Evolutionary conservation across 2,113 vertebrate species (phyloP).

Genomic region (Pelecanoides urinatrix): DNA sequence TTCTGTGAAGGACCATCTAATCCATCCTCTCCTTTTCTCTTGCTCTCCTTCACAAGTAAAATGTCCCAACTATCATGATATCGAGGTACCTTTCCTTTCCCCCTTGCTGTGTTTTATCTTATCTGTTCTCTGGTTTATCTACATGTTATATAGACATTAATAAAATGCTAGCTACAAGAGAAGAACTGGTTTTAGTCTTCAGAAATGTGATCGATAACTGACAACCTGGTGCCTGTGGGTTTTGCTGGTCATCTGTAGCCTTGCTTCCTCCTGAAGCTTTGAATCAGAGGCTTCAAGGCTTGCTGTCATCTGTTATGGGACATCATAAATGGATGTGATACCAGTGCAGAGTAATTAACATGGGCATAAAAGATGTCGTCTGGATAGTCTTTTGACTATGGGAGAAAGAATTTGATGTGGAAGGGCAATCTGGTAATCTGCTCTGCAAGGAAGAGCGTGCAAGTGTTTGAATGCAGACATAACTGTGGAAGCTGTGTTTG

Average conservation of each 20-base stretch:
- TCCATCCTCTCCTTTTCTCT: neutral
- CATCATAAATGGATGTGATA: neutral
- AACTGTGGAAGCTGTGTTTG: neutral
- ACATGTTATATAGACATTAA: rapidly evolving
- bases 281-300: neutral
- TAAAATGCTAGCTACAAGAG: neutral
- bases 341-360: neutral
- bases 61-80: neutral
- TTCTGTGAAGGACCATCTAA: neutral
- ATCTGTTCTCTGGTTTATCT: neutral
- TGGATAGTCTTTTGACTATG: rapidly evolving
- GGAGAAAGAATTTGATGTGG: neutral
- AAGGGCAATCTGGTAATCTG: neutral
- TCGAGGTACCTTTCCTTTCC: neutral
- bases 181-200: neutral
- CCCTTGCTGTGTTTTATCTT: neutral
- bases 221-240: neutral
- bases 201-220: neutral
- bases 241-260: neutral
- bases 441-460: rapidly evolving
- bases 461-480: rapidly evolving
- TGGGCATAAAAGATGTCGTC: rapidly evolving
- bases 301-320: rapidly evolving
- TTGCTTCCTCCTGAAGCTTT: neutral
- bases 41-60: neutral